Conservation (phyloP, 2,113 vertebrate genomes). For the Colossoma macropomum region DNA sequence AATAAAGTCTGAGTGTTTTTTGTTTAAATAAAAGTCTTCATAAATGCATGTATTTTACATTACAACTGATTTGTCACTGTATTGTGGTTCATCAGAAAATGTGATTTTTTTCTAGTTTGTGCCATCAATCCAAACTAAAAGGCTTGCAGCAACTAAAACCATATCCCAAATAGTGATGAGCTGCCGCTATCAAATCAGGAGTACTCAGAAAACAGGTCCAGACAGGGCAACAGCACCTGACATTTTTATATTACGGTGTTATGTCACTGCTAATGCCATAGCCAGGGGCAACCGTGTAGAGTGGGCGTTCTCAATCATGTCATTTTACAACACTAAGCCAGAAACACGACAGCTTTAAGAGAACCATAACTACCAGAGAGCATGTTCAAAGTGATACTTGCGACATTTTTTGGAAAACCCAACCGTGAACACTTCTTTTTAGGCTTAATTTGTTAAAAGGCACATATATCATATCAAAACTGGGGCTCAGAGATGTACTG, state of each 20-base stretch:
- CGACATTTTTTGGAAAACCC: not conserved
- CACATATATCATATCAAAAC: not conserved
- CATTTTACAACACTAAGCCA: not conserved
- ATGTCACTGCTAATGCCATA: not conserved
- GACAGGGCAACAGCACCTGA: not conserved
- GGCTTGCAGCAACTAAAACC: not conserved
- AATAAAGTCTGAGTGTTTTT: no score
- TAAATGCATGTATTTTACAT: not conserved
- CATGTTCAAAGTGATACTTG: not conserved
- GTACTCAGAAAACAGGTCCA: not conserved
- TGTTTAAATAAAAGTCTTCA: no score
- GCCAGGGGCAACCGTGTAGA: not conserved
- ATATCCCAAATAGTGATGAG: not conserved
- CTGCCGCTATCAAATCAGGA: not conserved
- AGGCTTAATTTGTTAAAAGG: not conserved
- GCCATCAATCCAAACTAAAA: not conserved
- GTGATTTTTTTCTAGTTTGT: not conserved
- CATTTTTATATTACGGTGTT: not conserved
- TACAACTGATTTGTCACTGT: not conserved
- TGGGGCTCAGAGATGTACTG: no score
- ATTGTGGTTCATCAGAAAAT: not conserved
- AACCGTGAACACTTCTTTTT: not conserved
- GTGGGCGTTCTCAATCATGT: not conserved
- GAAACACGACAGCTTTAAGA: not conserved
- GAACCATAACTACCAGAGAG: not conserved